Evolutionary conservation across 1,140 invertebrate genomes (phyloP), one percentile per base, ranked within the genome.

Genomic region (Euwallacea fornicatus): DNA sequence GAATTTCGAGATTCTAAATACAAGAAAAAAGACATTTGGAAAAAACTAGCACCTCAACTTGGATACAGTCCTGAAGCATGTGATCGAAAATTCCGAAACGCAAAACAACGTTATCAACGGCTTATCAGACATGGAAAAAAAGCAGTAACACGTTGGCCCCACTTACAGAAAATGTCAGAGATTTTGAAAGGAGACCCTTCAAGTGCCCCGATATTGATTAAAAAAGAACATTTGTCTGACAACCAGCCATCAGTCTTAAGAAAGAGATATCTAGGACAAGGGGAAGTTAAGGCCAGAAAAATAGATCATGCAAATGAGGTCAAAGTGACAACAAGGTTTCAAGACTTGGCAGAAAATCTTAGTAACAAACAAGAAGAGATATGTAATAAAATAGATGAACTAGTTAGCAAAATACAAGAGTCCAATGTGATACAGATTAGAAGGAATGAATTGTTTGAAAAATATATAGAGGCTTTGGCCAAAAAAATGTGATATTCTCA

Each of bases 401-500:
- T 50, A 50, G 13, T 50, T 50, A 13, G 13, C 13, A 50, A 13
- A 50, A 50, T 50, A 50, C 9, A 50, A 50, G 9, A 50, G 46
- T 50, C 46, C 9, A 50, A 50, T 50, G 46, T 50, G 9, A 50
- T 50, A 50, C 46, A 50, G 13, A 10, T 11, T 11, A 50, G 13
- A 50, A 50, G 46, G 13, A 50, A 50, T 50, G 46, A 50, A 50
- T 13, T 50, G 46, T 50, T 50, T 50, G 46, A 50, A 50, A 50
- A 50, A 13, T 50, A 50, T 50, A 50, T 50, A 11, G 9, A 50
- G 13, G 7, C 46, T 11, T 13, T 50, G 7, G 21, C 21, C 21
- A 33, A 33, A 33, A 33, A 33, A 33, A 33, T 33, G 21, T 33
- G 21, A 33, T 33, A 33, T 33, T 33, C 21, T 33, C 21, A 33